phyloP scores from a whole-genome alignment of 2,888 invertebrate genomes.

The Gryllus longicercus region DNA sequence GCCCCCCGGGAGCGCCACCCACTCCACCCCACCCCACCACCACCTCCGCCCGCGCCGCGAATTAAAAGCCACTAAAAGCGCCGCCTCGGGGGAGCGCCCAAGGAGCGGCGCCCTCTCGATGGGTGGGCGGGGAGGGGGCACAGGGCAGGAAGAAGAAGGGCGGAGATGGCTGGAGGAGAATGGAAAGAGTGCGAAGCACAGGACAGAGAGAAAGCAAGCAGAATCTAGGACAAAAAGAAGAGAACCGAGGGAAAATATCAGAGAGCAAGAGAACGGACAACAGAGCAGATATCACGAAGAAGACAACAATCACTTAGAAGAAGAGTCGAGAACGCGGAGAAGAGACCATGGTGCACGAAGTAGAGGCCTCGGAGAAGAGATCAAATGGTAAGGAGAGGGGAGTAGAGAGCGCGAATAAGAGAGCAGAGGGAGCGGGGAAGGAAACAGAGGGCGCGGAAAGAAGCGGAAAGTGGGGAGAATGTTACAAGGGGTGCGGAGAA shows the following conservation, averaged over 20 bases:
- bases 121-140: not conserved
- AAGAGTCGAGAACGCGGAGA: not conserved
- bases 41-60: no score
- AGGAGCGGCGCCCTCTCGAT: no score
- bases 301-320: no score
- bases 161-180: not conserved
- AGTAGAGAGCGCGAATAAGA: not conserved
- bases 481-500: no score
- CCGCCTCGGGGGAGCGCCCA: not conserved
- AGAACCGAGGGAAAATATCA: no score
- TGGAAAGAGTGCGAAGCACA: not conserved
- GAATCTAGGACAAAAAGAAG: no score
- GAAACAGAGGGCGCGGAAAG: slow-evolving; percentile 36
- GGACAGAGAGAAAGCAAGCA: not conserved
- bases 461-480: no score
- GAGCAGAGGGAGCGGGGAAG: slow-evolving; percentile 41
- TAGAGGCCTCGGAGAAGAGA: no score
- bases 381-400: no score
- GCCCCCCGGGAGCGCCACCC: no score
- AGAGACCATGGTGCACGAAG: not conserved
- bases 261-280: not conserved
- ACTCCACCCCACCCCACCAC: no score
- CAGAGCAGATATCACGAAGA: not conserved
- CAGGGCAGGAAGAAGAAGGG: not conserved
- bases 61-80: no score